These are phyloP conservation scores for Gymnoscelis rufifasciata DNA, from an alignment of 2,888 invertebrate species.

Conservation along the genomic window DNA sequence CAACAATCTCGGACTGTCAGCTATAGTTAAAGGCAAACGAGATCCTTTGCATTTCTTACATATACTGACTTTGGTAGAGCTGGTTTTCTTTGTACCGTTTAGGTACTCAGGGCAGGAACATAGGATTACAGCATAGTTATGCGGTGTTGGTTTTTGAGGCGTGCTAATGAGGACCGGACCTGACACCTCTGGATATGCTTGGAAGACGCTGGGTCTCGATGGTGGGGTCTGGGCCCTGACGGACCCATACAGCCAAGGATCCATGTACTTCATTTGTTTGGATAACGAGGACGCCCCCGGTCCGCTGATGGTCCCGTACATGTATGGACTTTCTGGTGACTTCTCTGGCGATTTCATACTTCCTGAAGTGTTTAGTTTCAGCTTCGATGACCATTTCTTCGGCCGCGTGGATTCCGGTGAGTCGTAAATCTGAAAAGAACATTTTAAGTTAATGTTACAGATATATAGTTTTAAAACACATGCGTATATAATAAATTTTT, in stretches of 20 bases:
- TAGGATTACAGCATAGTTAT: constrained; percentile 84
- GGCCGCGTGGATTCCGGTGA: constrained; percentile 75
- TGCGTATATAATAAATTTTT: no score
- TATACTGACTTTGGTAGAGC: constrained; percentile 85
- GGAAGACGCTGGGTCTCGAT: constrained; percentile 70
- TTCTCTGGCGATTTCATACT: constrained; percentile 68
- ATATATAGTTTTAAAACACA: no score
- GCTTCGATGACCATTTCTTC: constrained; percentile 86
- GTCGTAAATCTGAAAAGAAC: constrained; percentile 71
- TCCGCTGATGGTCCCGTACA: constrained; percentile 75
- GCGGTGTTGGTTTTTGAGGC: constrained; percentile 78
- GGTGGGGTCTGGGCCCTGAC: constrained; percentile 79
- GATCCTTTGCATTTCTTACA: constrained; percentile 92
- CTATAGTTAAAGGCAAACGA: constrained; percentile 83
- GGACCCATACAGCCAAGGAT: constrained; percentile 91
- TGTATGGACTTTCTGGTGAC: constrained; percentile 68
- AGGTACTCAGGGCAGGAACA: constrained; percentile 91
- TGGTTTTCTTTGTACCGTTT: constrained; percentile 85
- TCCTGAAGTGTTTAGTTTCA: constrained; percentile 79
- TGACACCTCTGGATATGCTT: constrained; percentile 66
- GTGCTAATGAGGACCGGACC: constrained; percentile 74
- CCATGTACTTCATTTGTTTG: constrained; percentile 90
- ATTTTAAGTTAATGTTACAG: no score
- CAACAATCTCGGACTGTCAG: constrained; percentile 76
- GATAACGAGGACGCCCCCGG: constrained; percentile 86